Evolutionary conservation across 2,888 invertebrate species (phyloP), one percentile per base, ranked within the genome.

Genomic region (Catocala fraxini): DNA sequence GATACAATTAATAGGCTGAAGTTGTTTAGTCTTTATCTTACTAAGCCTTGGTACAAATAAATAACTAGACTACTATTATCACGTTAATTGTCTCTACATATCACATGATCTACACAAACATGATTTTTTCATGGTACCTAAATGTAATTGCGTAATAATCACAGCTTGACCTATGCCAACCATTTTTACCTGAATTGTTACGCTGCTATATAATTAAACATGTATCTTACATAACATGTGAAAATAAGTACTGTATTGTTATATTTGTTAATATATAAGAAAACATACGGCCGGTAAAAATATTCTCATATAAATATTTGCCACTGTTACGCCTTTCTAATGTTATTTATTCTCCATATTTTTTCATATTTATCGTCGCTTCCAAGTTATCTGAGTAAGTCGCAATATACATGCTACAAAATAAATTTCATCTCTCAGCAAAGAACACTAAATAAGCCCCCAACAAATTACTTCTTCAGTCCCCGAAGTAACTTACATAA

Each of bases 401-500:
- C 55, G 58, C 63, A 67, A 65, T 71, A 67, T 73, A 70, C 76
- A 76, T 64, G 61, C 55, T 56, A 70, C 53, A 41, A 79, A 63
- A 73, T 67, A 77, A 73, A 76, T 68, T 78, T 70, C 63, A 66
- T 72, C 68, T 71, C 56, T 65, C 66, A 71, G 63, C 69, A 71
- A 75, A 76, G 64, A 78, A 75, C 77, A 72, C 68, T 77, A 73
- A 75, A 75, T 75, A 73, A 78, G 71, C 70, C 63, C 68, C 68
- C 67, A 68, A 77, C 75, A 79, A 80, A 80, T 80, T 80, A 80
- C 79, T 76, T 71, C 70, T 75, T 71, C 70, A 72, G 73, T 80
- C 77, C 77, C 77, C 67, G 63, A 74, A 79, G 79, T 77, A 71
- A 79, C 81, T 81, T 82, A 80, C 75, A 80, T 83, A 80, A 85